Percentiles rank a stretch among this genome's conserved stretches.
These are phyloP conservation scores for Apocrypta bakeri DNA, from an alignment of 1,140 invertebrate genomes.

Conservation along the genomic window DNA sequence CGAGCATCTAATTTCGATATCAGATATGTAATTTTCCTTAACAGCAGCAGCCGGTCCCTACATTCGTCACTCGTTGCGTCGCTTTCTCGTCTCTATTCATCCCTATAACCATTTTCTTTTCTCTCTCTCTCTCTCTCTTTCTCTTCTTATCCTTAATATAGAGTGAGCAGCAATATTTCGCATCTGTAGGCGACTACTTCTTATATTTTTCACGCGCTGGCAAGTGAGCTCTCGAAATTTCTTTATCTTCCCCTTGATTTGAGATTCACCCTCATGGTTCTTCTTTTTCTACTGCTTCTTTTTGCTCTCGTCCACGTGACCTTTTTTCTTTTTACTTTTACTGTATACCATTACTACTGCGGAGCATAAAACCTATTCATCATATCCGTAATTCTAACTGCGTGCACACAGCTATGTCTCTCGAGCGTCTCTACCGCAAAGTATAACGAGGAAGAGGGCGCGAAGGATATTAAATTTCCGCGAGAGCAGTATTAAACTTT, in stretches of 20 bases:
- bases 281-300: not conserved
- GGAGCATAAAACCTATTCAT: slow-evolving; percentile 55
- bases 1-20: slow-evolving; percentile 5
- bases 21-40: not conserved
- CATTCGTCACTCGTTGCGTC: not conserved
- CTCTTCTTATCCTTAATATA: not conserved
- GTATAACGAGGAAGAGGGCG: slow-evolving; percentile 50
- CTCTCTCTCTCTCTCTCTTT: no score
- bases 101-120: not conserved
- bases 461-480: slow-evolving; percentile 61
- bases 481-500: slow-evolving; percentile 62
- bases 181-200: slow-evolving; percentile 24
- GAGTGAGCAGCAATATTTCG: slow-evolving; percentile 9
- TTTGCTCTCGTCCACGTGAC: not conserved
- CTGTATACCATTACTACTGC: not conserved
- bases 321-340: slow-evolving; percentile 30
- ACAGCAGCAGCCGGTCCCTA: not conserved
- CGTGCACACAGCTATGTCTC: not conserved
- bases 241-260: slow-evolving; percentile 51
- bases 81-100: not conserved
- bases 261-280: slow-evolving; percentile 44
- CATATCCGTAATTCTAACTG: slow-evolving; percentile 58
- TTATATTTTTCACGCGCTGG: slow-evolving; percentile 22
- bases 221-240: slow-evolving; percentile 22
- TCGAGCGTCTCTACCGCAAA: not conserved